Conservation (phyloP, 2,888 invertebrate species). For the Autographa pulchrina region DNA sequence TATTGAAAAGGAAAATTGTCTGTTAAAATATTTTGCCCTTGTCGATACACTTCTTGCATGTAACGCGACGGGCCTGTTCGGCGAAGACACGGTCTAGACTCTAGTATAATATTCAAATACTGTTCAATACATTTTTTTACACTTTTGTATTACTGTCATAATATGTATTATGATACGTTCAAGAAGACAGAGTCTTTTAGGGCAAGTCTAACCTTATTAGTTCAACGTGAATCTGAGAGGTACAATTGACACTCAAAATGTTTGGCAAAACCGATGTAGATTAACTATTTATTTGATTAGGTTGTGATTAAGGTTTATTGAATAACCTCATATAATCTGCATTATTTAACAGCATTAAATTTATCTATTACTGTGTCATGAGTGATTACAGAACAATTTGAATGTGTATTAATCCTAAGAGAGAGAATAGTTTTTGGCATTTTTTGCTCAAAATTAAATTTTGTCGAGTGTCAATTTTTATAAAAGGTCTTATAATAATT, state of each 20-base stretch:
- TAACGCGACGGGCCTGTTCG: no score
- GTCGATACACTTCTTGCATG: no score
- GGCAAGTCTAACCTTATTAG: conserved; percentile 26
- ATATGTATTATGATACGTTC: no score
- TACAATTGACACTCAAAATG: conserved; percentile 36
- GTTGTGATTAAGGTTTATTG: conserved; percentile 31
- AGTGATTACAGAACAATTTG: background rate
- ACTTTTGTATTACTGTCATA: no score
- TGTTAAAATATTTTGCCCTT: no score
- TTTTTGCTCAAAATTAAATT: background rate
- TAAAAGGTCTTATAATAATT: no score
- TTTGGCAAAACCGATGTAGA: conserved; percentile 34
- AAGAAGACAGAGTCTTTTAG: no score
- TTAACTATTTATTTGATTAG: conserved; percentile 41
- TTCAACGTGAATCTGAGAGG: conserved; percentile 36
- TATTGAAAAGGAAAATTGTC: no score
- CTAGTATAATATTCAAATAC: no score
- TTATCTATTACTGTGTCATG: background rate
- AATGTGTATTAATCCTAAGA: background rate
- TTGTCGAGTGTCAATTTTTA: no score
- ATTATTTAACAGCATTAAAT: background rate
- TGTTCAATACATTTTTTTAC: no score
- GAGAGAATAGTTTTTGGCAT: background rate
- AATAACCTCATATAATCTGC: conserved; percentile 17
- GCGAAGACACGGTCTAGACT: no score